Percentiles rank a stretch among this genome's conserved stretches.
Evolutionary conservation across 2,113 vertebrate genomes (phyloP).

Genomic region (Mormyrus iriodes): DNA sequence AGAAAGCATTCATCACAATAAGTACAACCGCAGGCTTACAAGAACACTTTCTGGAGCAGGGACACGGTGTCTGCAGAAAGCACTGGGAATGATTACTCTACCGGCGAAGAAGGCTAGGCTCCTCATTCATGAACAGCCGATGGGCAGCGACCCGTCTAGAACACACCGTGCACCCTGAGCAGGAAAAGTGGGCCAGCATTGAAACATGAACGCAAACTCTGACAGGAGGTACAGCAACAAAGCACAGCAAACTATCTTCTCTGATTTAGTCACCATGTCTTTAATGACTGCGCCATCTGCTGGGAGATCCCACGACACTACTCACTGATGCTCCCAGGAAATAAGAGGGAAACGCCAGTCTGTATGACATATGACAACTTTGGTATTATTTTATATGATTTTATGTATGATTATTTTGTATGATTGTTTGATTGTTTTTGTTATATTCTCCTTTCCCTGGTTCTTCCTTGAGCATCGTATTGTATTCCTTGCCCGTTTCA

Average conservation of each 20-base stretch:
- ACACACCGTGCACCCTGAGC: neutral
- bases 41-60: neutral
- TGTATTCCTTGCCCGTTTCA: too few relatives aligned
- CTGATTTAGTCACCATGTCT: neutral
- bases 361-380: too few relatives aligned
- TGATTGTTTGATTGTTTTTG: too few relatives aligned
- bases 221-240: neutral
- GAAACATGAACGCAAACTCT: neutral
- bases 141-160: neutral
- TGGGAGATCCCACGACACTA: neutral
- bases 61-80: neutral
- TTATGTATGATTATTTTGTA: too few relatives aligned
- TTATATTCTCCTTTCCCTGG: too few relatives aligned
- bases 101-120: neutral
- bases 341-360: neutral
- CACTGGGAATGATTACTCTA: neutral
- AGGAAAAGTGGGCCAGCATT: neutral
- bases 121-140: neutral
- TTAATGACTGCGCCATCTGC: neutral
- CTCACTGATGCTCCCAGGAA: neutral
- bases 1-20: slow-evolving; percentile 1
- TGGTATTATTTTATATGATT: too few relatives aligned
- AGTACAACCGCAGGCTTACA: neutral
- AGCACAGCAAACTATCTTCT: neutral
- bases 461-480: too few relatives aligned